These are phyloP conservation scores for Phenganax stokvisi DNA, from an alignment of 92 coral and sea anemone species.

Conservation along the genomic window DNA sequence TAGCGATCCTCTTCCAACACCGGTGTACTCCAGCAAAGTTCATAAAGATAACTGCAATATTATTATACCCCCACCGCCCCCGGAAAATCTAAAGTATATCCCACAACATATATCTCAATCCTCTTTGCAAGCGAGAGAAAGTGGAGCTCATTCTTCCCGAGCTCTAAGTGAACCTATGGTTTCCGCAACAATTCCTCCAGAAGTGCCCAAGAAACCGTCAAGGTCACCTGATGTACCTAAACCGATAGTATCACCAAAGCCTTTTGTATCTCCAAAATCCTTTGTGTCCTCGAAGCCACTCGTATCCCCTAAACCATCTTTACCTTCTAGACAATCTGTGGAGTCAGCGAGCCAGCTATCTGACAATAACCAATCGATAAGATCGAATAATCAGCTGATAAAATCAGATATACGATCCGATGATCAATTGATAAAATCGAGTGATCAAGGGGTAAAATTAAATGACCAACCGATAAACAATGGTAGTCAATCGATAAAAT, in stretches of 20 bases:
- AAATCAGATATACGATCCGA: too few species aligned
- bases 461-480: too few species aligned
- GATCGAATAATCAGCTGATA: not conserved
- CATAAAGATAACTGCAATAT: not conserved
- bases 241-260: not conserved
- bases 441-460: too few species aligned
- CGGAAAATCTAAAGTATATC: not conserved
- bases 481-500: too few species aligned
- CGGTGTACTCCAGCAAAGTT: not conserved
- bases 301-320: slow-evolving; percentile 19
- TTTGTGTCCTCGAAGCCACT: slow-evolving; percentile 15
- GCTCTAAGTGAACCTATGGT: not conserved
- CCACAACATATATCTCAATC: not conserved
- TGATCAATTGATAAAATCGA: too few species aligned
- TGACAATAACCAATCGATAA: not conserved
- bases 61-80: slow-evolving; percentile 4
- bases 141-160: not conserved
- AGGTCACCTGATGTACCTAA: slow-evolving; percentile 4
- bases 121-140: not conserved
- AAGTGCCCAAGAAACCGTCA: not conserved
- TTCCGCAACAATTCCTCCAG: not conserved
- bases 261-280: slow-evolving; percentile 17
- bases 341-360: not conserved
- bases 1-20: not conserved
- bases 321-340: not conserved